A percentile compares a stretch with the other conserved stretches of the same genome.
Evolutionary conservation across 2,797 vertebrate genomes (phyloP).

Genomic region (Dallia pectoralis): DNA sequence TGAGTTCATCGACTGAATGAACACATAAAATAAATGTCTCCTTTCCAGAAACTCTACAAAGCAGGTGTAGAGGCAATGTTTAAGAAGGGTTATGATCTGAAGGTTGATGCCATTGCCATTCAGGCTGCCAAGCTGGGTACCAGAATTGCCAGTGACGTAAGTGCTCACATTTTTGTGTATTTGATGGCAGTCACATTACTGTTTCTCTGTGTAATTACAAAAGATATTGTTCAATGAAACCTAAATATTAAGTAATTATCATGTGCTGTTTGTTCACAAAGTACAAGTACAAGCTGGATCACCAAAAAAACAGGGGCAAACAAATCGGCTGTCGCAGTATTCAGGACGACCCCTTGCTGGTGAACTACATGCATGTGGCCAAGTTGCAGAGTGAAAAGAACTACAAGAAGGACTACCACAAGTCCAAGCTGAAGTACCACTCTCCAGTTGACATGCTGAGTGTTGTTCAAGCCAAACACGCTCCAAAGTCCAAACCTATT

Average conservation of each 20-base stretch:
- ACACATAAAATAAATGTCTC: background rate
- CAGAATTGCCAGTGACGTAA: slow-evolving; percentile 86
- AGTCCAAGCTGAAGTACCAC: slow-evolving; percentile 88
- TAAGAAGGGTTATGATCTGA: slow-evolving; percentile 82
- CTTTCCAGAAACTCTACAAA: slow-evolving; percentile 69
- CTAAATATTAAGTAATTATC: background rate
- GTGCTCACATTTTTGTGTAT: slow-evolving; percentile 38
- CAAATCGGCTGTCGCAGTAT: slow-evolving; percentile 88
- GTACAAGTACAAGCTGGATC: slow-evolving; percentile 85
- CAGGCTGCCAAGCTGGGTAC: slow-evolving; percentile 80
- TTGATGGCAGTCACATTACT: background rate
- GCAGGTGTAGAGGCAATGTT: slow-evolving; percentile 77
- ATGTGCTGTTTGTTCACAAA: slow-evolving; percentile 39
- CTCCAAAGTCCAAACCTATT: slow-evolving; percentile 78
- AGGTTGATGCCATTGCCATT: slow-evolving; percentile 80
- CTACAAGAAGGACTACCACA: slow-evolving; percentile 93
- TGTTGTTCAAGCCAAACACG: slow-evolving; percentile 84
- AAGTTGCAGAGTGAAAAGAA: slow-evolving; percentile 90
- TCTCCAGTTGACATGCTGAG: slow-evolving; percentile 91
- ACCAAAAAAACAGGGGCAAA: slow-evolving; percentile 85
- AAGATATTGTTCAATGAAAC: background rate
- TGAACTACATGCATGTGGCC: slow-evolving; percentile 90
- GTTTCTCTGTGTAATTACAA: background rate
- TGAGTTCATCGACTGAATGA: too few species aligned
- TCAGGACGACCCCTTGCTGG: slow-evolving; percentile 90